These are phyloP conservation scores for Candoia aspera DNA, from an alignment of 2,113 vertebrate genomes.

Conservation along the genomic window DNA sequence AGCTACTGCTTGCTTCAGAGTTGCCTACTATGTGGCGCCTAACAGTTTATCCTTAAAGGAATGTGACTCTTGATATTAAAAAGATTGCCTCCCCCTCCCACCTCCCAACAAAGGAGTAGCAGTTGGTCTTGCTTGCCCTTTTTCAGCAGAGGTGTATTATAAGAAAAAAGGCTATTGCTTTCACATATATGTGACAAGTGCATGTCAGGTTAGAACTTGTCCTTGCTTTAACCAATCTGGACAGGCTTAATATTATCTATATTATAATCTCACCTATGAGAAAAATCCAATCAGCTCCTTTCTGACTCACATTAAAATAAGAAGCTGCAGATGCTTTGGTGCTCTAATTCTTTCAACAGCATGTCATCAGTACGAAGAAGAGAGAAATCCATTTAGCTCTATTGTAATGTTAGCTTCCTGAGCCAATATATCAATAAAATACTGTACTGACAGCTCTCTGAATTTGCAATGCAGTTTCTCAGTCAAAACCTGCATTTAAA, in stretches of 20 bases:
- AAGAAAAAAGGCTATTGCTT: not conserved
- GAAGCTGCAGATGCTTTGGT: not conserved
- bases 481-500: not conserved
- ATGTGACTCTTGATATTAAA: not conserved
- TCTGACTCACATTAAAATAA: slow-evolving; percentile 1
- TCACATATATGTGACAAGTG: not conserved
- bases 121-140: not conserved
- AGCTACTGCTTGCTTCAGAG: not conserved
- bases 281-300: not conserved
- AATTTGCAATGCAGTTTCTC: not conserved
- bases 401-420: not conserved
- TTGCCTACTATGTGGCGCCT: not conserved
- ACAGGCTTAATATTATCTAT: not conserved
- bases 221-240: not conserved
- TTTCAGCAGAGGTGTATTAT: not conserved
- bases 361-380: not conserved
- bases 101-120: not conserved
- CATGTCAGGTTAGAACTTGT: not conserved
- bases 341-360: not conserved
- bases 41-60: not conserved
- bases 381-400: not conserved
- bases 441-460: not conserved
- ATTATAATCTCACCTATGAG: not conserved
- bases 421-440: not conserved
- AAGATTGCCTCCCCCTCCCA: not conserved